phyloP scores from a whole-genome alignment of 2,113 vertebrate genomes.

The Crotalus tigris region DNA sequence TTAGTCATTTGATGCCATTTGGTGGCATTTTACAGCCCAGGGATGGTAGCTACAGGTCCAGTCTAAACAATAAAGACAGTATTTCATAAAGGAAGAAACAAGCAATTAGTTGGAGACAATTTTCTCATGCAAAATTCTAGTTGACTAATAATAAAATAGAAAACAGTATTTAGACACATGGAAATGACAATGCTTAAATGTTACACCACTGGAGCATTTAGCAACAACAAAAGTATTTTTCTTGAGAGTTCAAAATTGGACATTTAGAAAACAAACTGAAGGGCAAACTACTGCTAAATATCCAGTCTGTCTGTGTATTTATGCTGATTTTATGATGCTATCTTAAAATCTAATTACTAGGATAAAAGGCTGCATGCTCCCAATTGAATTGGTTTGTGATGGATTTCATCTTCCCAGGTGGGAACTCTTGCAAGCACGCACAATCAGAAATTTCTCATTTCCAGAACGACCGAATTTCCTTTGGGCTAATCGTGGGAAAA shows the following conservation, averaged over 20 bases:
- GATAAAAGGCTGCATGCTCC: not conserved
- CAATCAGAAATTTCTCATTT: not conserved
- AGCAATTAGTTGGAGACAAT: not conserved
- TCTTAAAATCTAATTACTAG: not conserved
- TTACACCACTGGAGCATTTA: not conserved
- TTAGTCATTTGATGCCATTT: not conserved
- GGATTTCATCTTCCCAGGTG: not conserved
- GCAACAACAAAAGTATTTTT: not conserved
- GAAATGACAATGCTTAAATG: not conserved
- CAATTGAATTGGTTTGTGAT: not conserved
- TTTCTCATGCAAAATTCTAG: not conserved
- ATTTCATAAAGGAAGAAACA: not conserved
- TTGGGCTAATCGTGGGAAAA: not conserved
- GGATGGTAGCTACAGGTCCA: not conserved
- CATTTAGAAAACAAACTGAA: not conserved
- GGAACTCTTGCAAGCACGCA: not conserved
- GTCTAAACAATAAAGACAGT: not conserved
- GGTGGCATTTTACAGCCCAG: not conserved
- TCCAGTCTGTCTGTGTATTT: not conserved
- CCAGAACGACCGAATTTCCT: not conserved
- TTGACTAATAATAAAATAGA: not conserved
- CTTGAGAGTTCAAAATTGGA: not conserved
- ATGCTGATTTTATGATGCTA: not conserved
- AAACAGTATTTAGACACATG: not conserved
- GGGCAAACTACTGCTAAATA: not conserved